Conservation (phyloP, 2,888 invertebrate species). For the Xanthia icteritia region DNA sequence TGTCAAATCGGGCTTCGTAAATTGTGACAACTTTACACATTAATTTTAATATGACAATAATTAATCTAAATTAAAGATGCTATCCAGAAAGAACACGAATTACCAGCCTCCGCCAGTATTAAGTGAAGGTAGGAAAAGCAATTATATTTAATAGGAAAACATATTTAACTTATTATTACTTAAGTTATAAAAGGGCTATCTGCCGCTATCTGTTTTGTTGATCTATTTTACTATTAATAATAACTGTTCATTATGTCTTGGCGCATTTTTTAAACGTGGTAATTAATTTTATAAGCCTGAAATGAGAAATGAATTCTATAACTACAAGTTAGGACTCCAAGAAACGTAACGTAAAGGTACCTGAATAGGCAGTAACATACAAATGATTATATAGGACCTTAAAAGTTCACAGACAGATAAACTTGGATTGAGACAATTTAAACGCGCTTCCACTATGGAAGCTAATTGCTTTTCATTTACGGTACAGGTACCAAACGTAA, state of each 20-base stretch:
- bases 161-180: constrained; percentile 1
- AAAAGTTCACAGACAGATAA: background rate
- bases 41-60: background rate
- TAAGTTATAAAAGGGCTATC: constrained; percentile 12
- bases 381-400: background rate
- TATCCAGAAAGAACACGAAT: constrained; percentile 17
- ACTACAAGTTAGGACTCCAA: background rate
- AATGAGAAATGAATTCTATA: constrained; percentile 4
- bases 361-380: background rate
- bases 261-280: background rate
- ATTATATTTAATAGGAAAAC: constrained; percentile 35
- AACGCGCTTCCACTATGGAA: background rate
- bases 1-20: no score
- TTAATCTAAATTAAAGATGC: background rate
- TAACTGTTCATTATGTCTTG: constrained; percentile 5
- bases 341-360: background rate
- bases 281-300: background rate
- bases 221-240: background rate
- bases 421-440: constrained; percentile 9
- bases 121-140: constrained; percentile 31
- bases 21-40: no score
- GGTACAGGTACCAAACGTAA: no score
- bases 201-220: constrained; percentile 16
- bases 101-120: constrained; percentile 8
- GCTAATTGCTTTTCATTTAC: background rate